These are phyloP conservation scores for Fistularia tabacaria DNA, from an alignment of 2,797 vertebrate species.

Conservation along the genomic window DNA sequence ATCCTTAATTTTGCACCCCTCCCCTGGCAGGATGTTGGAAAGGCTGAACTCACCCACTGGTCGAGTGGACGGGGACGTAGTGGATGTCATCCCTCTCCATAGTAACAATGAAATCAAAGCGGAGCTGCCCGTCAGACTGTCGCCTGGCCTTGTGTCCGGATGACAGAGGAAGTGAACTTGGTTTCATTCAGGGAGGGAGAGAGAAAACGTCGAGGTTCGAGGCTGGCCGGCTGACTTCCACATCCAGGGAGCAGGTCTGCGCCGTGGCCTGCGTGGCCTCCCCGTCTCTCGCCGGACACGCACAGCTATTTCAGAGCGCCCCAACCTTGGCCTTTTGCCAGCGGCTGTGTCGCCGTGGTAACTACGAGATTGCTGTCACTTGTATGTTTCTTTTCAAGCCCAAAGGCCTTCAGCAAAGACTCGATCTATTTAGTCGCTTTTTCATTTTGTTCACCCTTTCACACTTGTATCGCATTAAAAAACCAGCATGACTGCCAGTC, in stretches of 20 bases:
- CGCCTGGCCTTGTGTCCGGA: conserved; percentile 68
- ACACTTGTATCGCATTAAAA: too few species aligned
- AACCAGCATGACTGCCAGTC: too few species aligned
- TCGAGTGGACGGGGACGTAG: conserved; percentile 55
- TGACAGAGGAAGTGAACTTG: conserved; percentile 64
- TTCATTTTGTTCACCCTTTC: too few species aligned
- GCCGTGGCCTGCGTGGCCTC: conserved; percentile 71
- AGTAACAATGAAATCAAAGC: conserved; percentile 76
- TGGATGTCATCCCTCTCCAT: conserved; percentile 60
- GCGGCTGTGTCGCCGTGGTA: conserved; percentile 39
- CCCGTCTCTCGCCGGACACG: conserved; percentile 49
- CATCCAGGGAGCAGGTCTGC: conserved; percentile 70
- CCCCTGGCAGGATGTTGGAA: conserved; percentile 76
- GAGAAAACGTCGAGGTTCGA: conserved; percentile 23
- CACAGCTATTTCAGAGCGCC: conserved; percentile 57
- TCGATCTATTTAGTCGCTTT: too few species aligned
- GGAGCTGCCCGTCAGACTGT: conserved; percentile 57
- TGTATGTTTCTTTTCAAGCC: background rate
- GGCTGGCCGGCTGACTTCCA: conserved; percentile 57
- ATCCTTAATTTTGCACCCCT: conserved; percentile 66
- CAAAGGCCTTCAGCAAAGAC: too few species aligned
- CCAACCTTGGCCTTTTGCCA: conserved; percentile 35
- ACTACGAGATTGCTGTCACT: conserved; percentile 7
- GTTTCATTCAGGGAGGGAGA: conserved; percentile 36
- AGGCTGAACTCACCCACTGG: conserved; percentile 51